Base-by-base conservation (phyloP, 2,888 invertebrate species). In the Chesias legatella region DNA sequence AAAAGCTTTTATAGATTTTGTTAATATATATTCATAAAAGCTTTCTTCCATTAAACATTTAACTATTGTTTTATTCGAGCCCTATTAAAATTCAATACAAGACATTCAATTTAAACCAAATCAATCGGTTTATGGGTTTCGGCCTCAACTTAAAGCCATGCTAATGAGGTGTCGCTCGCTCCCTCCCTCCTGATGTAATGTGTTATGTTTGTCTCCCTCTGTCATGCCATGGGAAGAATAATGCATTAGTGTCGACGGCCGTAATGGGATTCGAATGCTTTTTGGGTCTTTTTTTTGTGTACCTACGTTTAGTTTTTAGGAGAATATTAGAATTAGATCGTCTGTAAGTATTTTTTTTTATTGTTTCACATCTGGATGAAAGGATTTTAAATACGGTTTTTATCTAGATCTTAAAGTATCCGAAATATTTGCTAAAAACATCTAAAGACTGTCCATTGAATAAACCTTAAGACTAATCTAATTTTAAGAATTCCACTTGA, bases 31-130 rank as follows among this genome's bases (percentile, higher is more conserved):
- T n/a, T n/a, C n/a, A n/a, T n/a, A n/a, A n/a, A n/a, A n/a, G n/a
- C n/a, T n/a, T n/a, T n/a, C n/a, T n/a, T n/a, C 13, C 13, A 17
- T 17, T 5, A 17, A 17, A 5, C 13, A 17, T 17, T 17, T 5
- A 17, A 17, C 13, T 3, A 17, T 5, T 17, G 20, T 27, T 24
- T 20, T 25, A 24, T 33, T 26, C 21, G 17, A 24, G 7, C 21
- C 41, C 10, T 33, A 46, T 63, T 50, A 56, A 45, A 52, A 62
- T 70, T 60, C 64, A 67, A 60, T 53, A 41, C 49, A 48, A 65
- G 53, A 58, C 45, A 56, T 55, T 59, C 54, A 51, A 62, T 63
- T 64, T 53, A 60, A 63, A 63, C 57, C 56, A 53, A 56, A 50
- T 43, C 34, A 51, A 51, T 52, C 55, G 57, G 55, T 63, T 58